Percentiles rank a stretch among this genome's conserved stretches.
phyloP scores from a whole-genome alignment of 30 jellyfish, hydroid and myxozoan genomes.

The Cassiopea andromeda region DNA sequence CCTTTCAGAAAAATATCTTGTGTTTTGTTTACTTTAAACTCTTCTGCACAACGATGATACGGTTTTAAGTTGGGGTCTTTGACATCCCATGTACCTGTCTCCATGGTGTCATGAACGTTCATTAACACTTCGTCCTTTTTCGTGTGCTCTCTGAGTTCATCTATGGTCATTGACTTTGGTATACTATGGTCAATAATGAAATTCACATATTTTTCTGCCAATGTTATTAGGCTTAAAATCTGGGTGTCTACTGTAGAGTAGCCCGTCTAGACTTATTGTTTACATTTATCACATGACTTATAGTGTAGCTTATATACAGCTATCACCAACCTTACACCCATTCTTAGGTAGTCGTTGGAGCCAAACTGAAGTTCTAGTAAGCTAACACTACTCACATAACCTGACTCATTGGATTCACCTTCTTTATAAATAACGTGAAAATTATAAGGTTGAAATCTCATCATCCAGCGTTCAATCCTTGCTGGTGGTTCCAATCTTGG shows the following conservation, averaged over 20 bases:
- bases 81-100: slow-evolving; percentile 1
- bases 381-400: slow-evolving; percentile 63
- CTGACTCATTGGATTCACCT: slow-evolving; percentile 32
- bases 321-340: no score
- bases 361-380: no score
- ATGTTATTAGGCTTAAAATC: neutral
- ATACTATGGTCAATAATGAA: neutral
- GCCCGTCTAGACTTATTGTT: no score
- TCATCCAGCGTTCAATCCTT: slow-evolving; percentile 2
- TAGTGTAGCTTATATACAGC: no score
- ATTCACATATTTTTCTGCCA: neutral
- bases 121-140: neutral
- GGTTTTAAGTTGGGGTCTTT: slow-evolving; percentile 7
- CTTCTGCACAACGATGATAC: slow-evolving; percentile 7
- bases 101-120: slow-evolving; percentile 5
- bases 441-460: slow-evolving; percentile 57
- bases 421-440: slow-evolving; percentile 10
- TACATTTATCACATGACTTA: no score
- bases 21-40: slow-evolving; percentile 8
- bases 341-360: no score
- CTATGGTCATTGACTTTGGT: neutral
- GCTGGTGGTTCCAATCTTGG: slow-evolving; percentile 19
- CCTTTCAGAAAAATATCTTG: slow-evolving; percentile 23
- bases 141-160: neutral
- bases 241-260: no score